Percentiles rank a stretch among this genome's conserved stretches.
These are phyloP conservation scores for Bilobella aurantiaca DNA, from an alignment of 1,140 invertebrate genomes.

Conservation along the genomic window DNA sequence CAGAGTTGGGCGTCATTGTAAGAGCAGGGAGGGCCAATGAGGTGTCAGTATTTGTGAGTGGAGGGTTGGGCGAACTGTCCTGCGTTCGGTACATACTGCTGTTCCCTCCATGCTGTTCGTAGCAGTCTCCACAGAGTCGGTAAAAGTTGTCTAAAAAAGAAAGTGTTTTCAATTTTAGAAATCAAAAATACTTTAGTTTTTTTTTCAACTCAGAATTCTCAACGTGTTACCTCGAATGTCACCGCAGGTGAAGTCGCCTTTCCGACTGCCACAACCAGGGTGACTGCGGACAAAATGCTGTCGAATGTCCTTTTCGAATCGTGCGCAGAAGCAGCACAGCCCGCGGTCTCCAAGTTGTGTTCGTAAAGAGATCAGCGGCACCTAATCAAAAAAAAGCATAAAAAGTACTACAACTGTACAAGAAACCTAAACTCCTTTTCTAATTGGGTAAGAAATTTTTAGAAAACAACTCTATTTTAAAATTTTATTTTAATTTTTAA, in stretches of 20 bases:
- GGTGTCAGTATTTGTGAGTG: constrained; percentile 18
- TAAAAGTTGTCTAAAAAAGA: constrained; percentile 22
- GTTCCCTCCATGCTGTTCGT: constrained; percentile 41
- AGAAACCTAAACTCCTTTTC: not conserved
- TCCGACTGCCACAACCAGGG: constrained; percentile 43
- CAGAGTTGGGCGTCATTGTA: constrained; percentile 20
- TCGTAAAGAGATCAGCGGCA: not conserved
- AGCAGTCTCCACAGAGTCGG: constrained; percentile 45
- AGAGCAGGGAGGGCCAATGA: constrained; percentile 25
- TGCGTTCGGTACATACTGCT: constrained; percentile 4
- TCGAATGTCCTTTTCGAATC: constrained; percentile 27
- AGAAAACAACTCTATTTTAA: too few relatives aligned
- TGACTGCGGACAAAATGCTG: constrained; percentile 38
- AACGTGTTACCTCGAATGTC: constrained; percentile 39
- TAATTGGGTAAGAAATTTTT: too few relatives aligned
- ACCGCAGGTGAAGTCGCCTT: constrained; percentile 42
- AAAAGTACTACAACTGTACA: not conserved
- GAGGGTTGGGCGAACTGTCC: not conserved
- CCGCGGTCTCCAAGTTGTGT: constrained; percentile 29
- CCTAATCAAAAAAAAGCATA: not conserved
- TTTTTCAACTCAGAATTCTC: not conserved
- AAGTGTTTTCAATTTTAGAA: not conserved
- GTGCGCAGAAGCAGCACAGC: constrained; percentile 30
- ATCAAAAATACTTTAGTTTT: too few relatives aligned
- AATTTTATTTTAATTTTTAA: too few relatives aligned